Percentiles rank a stretch among this genome's conserved stretches.
Evolutionary conservation across 2,888 invertebrate genomes (phyloP).

Genomic region (Pterostichus madidus): DNA sequence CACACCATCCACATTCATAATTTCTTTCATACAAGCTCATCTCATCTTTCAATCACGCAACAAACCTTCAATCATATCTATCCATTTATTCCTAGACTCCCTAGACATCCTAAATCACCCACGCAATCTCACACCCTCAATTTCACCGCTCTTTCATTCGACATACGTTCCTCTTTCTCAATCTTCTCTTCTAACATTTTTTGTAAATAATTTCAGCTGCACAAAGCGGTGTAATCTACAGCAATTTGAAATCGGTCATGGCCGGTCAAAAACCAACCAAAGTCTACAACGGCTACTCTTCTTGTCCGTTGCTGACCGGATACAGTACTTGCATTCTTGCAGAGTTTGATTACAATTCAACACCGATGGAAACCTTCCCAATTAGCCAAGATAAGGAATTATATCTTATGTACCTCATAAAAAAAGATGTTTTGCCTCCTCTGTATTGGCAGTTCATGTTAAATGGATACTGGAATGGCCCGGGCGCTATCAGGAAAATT

Average conservation of each 20-base stretch:
- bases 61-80: no score
- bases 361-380: slow-evolving; percentile 95
- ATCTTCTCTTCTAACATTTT: no score
- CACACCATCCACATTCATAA: no score
- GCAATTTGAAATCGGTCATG: slow-evolving; percentile 86
- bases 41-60: no score
- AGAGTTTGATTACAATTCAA: slow-evolving; percentile 93
- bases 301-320: slow-evolving; percentile 96
- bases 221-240: slow-evolving; percentile 88
- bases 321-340: slow-evolving; percentile 91
- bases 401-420: slow-evolving; percentile 87
- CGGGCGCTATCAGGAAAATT: slow-evolving; percentile 81
- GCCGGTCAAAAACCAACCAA: slow-evolving; percentile 77
- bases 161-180: no score
- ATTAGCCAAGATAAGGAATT: slow-evolving; percentile 87
- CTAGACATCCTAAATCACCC: no score
- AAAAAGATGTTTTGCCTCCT: slow-evolving; percentile 91
- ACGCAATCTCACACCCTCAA: no score
- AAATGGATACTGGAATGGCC: slow-evolving; percentile 91
- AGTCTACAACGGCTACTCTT: slow-evolving; percentile 95
- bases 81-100: no score
- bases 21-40: no score
- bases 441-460: slow-evolving; percentile 95
- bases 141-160: no score
- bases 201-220: slow-evolving; percentile 85